Conservation (phyloP, 2,888 invertebrate genomes). For the Anodontia alba region DNA sequence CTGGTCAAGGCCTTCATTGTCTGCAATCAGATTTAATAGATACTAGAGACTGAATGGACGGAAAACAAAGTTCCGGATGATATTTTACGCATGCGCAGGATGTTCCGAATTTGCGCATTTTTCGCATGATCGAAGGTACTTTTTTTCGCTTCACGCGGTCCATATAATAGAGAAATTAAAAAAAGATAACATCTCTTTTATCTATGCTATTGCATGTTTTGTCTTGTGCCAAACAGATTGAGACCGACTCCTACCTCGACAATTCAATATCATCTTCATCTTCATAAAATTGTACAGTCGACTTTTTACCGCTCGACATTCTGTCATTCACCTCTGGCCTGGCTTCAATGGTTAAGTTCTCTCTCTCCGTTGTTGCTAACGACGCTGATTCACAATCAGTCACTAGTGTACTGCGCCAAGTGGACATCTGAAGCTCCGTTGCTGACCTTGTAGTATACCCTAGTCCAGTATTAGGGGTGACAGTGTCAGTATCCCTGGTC, state of each 20-base stretch:
- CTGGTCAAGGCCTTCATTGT: background rate
- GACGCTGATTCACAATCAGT: background rate
- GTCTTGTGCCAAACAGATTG: too few relatives aligned
- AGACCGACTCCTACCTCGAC: background rate
- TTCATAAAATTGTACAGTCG: background rate
- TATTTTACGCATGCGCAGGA: too few relatives aligned
- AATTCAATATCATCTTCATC: background rate
- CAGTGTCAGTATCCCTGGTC: background rate
- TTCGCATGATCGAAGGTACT: too few relatives aligned
- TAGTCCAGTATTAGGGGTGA: slow-evolving; percentile 21
- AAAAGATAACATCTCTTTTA: too few relatives aligned
- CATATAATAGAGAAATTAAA: too few relatives aligned
- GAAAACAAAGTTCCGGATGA: too few relatives aligned
- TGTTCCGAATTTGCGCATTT: too few relatives aligned
- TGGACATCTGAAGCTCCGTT: slow-evolving; percentile 38
- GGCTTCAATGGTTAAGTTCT: background rate
- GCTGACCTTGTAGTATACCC: slow-evolving; percentile 39
- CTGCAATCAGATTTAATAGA: too few relatives aligned
- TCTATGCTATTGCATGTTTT: too few relatives aligned
- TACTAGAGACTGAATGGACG: too few relatives aligned
- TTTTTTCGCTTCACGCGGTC: too few relatives aligned
- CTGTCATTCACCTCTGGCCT: background rate
- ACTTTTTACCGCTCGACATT: slow-evolving; percentile 14
- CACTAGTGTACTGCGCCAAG: slow-evolving; percentile 41
- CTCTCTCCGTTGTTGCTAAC: background rate